phyloP scores from a whole-genome alignment of 2,113 vertebrate genomes.

The Petrocephalus zakoni region DNA sequence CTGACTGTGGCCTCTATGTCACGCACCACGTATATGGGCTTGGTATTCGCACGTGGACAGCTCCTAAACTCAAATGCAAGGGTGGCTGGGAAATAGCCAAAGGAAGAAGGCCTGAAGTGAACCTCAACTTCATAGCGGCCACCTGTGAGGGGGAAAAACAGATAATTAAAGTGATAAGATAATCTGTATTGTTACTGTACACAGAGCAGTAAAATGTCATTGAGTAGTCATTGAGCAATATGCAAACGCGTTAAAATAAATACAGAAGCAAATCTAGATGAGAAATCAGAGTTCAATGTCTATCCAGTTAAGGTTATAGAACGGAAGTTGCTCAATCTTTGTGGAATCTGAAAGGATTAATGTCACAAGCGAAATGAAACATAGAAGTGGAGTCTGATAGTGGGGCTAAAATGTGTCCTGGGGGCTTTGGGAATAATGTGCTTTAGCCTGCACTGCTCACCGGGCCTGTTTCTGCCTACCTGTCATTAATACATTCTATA shows the following conservation, averaged over 20 bases:
- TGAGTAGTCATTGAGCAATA: background rate
- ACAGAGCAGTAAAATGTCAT: background rate
- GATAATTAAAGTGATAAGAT: background rate
- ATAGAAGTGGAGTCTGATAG: background rate
- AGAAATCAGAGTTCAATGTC: background rate
- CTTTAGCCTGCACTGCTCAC: background rate
- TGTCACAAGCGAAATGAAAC: background rate
- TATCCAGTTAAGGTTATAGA: background rate
- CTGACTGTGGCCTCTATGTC: conserved; percentile 58
- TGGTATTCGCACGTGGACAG: conserved; percentile 33
- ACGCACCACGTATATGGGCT: conserved; percentile 69
- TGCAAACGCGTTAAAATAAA: background rate
- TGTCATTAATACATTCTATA: background rate
- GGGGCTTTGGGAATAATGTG: background rate
- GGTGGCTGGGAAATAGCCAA: conserved; percentile 64
- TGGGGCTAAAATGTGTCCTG: too few species aligned
- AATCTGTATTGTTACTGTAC: background rate
- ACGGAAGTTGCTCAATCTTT: background rate
- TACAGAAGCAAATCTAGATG: background rate
- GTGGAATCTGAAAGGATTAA: background rate
- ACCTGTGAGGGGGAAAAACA: conserved; percentile 45
- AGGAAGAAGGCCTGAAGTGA: conserved; percentile 52
- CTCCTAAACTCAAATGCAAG: conserved; percentile 71
- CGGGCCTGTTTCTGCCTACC: background rate
- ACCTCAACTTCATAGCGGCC: conserved; percentile 58